phyloP scores from a whole-genome alignment of 2,888 invertebrate species.

The Aspidiotus rigidus region DNA sequence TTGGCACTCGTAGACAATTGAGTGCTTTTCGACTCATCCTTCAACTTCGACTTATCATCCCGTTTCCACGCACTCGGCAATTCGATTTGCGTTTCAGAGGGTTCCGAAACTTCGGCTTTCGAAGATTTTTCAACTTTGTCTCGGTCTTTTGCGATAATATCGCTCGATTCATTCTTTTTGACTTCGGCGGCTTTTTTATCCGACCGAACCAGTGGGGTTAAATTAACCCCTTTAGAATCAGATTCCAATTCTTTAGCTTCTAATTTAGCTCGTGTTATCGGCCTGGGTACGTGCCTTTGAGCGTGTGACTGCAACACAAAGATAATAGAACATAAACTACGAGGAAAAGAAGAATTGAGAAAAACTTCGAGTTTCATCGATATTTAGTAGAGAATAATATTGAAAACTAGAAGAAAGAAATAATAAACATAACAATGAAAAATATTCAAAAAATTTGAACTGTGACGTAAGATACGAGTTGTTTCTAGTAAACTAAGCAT shows the following conservation, averaged over 20 bases:
- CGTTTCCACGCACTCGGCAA: slow-evolving; percentile 14
- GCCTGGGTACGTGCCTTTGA: slow-evolving; percentile 48
- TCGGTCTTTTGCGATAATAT: slow-evolving; percentile 12
- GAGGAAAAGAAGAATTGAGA: too few relatives aligned
- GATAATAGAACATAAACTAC: background rate
- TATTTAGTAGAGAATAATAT: too few relatives aligned
- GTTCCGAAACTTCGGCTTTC: background rate
- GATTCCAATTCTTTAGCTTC: slow-evolving; percentile 50
- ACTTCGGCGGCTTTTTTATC: slow-evolving; percentile 34
- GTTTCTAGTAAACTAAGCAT: too few relatives aligned
- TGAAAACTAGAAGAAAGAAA: too few relatives aligned
- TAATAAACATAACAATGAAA: too few relatives aligned
- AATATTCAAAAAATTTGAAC: too few relatives aligned
- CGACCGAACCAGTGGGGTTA: slow-evolving; percentile 42
- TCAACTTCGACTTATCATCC: slow-evolving; percentile 21
- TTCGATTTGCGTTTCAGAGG: background rate
- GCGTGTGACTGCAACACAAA: slow-evolving; percentile 20
- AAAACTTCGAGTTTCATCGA: too few relatives aligned
- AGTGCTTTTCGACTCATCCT: slow-evolving; percentile 12
- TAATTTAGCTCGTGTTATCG: slow-evolving; percentile 53
- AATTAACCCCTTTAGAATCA: slow-evolving; percentile 36
- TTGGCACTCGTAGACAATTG: background rate
- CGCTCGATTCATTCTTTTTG: slow-evolving; percentile 34
- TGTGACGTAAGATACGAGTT: too few relatives aligned
- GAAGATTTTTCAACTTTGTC: slow-evolving; percentile 9